Conservation (phyloP, 2,797 vertebrate genomes). For the Muscicapa comitata region DNA sequence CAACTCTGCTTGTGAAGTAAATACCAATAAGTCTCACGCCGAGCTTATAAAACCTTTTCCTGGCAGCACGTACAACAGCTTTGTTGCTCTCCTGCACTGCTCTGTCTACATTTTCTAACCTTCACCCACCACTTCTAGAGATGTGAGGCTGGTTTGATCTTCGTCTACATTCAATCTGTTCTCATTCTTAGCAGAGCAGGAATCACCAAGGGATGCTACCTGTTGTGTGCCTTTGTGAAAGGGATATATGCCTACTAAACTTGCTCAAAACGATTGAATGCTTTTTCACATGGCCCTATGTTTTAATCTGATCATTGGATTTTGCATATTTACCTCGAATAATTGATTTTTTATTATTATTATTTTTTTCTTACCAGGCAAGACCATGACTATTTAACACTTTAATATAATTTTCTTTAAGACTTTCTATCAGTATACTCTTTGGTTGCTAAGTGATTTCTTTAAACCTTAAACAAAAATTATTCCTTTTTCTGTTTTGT, state of each 20-base stretch:
- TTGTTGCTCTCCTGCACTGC: background rate
- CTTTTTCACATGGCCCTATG: background rate
- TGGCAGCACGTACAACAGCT: background rate
- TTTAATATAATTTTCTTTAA: background rate
- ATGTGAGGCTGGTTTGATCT: constrained; percentile 24
- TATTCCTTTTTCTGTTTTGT: background rate
- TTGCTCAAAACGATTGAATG: background rate
- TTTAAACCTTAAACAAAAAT: background rate
- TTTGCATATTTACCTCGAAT: background rate
- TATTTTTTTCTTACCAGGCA: background rate
- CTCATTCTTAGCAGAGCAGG: background rate
- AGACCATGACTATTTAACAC: background rate
- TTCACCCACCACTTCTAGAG: background rate
- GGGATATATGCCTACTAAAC: background rate
- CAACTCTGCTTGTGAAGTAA: constrained; percentile 37
- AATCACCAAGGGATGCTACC: background rate
- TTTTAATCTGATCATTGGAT: background rate
- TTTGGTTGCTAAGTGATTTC: background rate
- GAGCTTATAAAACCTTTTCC: constrained; percentile 1
- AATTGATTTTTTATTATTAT: background rate
- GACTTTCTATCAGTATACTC: background rate
- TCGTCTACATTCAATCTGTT: constrained; percentile 10
- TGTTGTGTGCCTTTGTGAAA: background rate
- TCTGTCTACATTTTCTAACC: constrained; percentile 21
- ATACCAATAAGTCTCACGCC: background rate